Percentiles rank a stretch among this genome's conserved stretches.
These are phyloP conservation scores for Brachionus koreanus DNA, from an alignment of 1,140 invertebrate genomes.

Conservation along the genomic window DNA sequence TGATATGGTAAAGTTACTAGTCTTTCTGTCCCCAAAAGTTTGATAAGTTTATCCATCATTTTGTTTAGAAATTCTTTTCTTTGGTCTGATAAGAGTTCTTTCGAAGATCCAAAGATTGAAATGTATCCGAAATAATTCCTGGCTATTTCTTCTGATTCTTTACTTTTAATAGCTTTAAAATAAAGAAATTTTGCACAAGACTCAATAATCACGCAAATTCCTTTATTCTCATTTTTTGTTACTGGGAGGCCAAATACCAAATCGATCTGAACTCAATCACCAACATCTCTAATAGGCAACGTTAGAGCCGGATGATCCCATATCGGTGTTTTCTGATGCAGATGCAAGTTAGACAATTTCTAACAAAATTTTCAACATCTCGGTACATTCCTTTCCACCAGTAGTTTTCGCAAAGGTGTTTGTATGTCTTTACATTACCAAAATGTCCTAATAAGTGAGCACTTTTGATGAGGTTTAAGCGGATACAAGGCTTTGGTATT, in stretches of 20 bases:
- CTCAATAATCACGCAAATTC: not conserved
- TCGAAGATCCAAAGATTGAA: not conserved
- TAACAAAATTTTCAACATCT: too few species aligned
- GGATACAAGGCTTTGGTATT: too few species aligned
- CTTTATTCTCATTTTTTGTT: not conserved
- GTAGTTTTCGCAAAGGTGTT: too few species aligned
- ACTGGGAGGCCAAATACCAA: not conserved
- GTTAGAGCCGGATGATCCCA: too few species aligned
- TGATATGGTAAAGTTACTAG: conserved; percentile 13
- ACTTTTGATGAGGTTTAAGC: too few species aligned
- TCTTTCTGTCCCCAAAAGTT: not conserved
- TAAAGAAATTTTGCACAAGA: not conserved
- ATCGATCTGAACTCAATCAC: not conserved
- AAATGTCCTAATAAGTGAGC: too few species aligned
- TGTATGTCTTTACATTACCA: too few species aligned
- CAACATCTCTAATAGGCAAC: too few species aligned
- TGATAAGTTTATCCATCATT: not conserved
- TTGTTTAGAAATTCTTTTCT: conserved; percentile 18
- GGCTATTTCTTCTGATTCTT: not conserved
- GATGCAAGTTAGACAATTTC: too few species aligned
- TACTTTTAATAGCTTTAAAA: not conserved
- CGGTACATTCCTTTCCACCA: too few species aligned
- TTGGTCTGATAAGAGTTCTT: conserved; percentile 14
- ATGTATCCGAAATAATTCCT: not conserved
- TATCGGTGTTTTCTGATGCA: too few species aligned